Conservation (phyloP, 2,888 invertebrate species). For the Cryptus viduatorius region DNA sequence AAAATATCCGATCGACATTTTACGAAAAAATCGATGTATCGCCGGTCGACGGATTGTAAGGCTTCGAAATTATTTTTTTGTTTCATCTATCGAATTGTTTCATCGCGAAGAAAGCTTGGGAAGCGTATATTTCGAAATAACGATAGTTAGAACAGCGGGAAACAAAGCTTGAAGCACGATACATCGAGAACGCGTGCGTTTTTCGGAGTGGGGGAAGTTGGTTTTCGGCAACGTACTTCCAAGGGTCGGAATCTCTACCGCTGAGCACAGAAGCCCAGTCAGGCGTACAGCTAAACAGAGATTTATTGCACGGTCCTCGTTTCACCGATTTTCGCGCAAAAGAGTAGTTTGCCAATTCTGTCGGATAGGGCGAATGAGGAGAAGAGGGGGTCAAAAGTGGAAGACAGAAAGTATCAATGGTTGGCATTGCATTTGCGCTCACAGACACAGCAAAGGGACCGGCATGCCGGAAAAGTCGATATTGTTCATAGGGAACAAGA, state of each 20-base stretch:
- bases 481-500: slow-evolving; percentile 38
- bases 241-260: slow-evolving; percentile 31
- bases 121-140: not conserved
- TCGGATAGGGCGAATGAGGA: slow-evolving; percentile 12
- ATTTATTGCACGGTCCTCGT: slow-evolving; percentile 75
- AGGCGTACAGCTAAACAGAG: slow-evolving; percentile 56
- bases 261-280: slow-evolving; percentile 11
- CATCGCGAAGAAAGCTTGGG: not conserved
- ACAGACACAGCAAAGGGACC: slow-evolving; percentile 62
- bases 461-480: slow-evolving; percentile 68
- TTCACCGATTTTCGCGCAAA: slow-evolving; percentile 78
- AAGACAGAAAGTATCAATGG: slow-evolving; percentile 47
- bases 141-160: not conserved
- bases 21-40: not conserved
- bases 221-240: not conserved
- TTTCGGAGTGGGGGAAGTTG: not conserved
- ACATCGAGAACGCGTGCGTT: not conserved
- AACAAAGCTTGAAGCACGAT: not conserved
- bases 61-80: not conserved
- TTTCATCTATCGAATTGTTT: not conserved
- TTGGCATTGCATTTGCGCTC: slow-evolving; percentile 35
- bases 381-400: slow-evolving; percentile 30
- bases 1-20: too few relatives aligned
- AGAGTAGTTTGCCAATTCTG: slow-evolving; percentile 71
- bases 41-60: not conserved